Percentiles rank a stretch among this genome's conserved stretches.
These are phyloP conservation scores for Leptopilina myrica DNA, from an alignment of 2,888 invertebrate species.

Conservation along the genomic window DNA sequence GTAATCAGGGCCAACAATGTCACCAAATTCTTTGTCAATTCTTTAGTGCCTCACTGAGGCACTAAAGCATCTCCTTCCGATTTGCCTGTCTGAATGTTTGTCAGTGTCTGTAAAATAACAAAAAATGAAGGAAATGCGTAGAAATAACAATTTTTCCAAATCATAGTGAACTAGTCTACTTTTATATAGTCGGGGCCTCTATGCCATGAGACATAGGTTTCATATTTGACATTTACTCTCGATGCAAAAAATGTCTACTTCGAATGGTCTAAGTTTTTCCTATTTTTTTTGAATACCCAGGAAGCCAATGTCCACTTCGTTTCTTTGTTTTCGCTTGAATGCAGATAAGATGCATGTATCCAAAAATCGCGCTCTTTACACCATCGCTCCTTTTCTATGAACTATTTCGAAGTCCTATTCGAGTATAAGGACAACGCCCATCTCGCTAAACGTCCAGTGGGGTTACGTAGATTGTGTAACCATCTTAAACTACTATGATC, in stretches of 20 bases:
- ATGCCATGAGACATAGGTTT: background rate
- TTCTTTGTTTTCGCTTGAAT: too few relatives aligned
- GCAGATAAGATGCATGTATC: too few relatives aligned
- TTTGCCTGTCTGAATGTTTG: conserved; percentile 42
- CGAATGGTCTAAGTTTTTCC: background rate
- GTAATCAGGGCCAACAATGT: conserved; percentile 17
- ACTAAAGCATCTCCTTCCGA: conserved; percentile 50
- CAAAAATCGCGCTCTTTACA: too few relatives aligned
- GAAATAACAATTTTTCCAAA: background rate
- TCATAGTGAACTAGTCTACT: background rate
- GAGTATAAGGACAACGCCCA: too few relatives aligned
- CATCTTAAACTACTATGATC: too few relatives aligned
- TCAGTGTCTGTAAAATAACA: background rate
- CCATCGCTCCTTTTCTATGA: too few relatives aligned
- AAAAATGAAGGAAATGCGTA: background rate
- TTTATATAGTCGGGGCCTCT: background rate
- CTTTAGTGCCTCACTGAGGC: conserved; percentile 28
- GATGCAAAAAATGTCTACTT: conserved; percentile 57
- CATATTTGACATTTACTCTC: conserved; percentile 46
- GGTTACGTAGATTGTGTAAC: too few relatives aligned
- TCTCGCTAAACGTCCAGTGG: too few relatives aligned
- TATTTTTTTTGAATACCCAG: conserved; percentile 28
- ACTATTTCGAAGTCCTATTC: too few relatives aligned
- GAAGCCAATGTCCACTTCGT: conserved; percentile 26
- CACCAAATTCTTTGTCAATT: conserved; percentile 13